Conservation (phyloP, 2,888 invertebrate species). For the Scaptomyza cyrtandrae region DNA sequence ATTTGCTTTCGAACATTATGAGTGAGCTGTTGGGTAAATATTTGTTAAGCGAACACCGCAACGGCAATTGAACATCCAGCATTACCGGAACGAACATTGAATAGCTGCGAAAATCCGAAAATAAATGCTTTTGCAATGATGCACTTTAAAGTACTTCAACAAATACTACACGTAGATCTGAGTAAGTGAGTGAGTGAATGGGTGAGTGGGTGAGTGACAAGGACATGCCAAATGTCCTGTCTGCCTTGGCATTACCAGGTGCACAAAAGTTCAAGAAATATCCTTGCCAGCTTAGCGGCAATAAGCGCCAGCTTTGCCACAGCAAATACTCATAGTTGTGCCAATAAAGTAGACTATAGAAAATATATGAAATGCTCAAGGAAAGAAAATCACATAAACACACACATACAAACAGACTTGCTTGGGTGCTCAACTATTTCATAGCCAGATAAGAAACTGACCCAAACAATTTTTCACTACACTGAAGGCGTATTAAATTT, state of each 20-base stretch:
- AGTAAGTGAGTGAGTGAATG: constrained; percentile 7
- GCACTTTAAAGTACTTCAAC: constrained; percentile 69
- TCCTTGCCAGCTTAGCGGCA: constrained; percentile 49
- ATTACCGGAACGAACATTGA: constrained; percentile 43
- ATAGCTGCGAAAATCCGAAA: constrained; percentile 65
- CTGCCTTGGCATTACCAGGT: constrained; percentile 4
- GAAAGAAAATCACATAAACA: constrained; percentile 1
- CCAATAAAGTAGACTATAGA: constrained; percentile 31
- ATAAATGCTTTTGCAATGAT: constrained; percentile 67
- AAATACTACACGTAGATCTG: constrained; percentile 43
- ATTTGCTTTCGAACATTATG: constrained; percentile 9
- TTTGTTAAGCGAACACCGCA: constrained; percentile 31
- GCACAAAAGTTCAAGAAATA: constrained; percentile 23
- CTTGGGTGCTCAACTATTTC: constrained; percentile 6
- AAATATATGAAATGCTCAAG: constrained; percentile 22
- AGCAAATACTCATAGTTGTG: constrained; percentile 34
- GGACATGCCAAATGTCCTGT: background rate
- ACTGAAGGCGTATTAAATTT: constrained; percentile 39
- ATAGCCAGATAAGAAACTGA: constrained; percentile 16
- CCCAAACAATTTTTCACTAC: constrained; percentile 31
- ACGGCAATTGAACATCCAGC: constrained; percentile 19
- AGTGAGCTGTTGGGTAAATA: constrained; percentile 28
- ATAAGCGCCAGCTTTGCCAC: constrained; percentile 46
- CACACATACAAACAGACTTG: background rate
- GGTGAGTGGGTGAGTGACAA: constrained; percentile 6